Conservation (phyloP, 2,888 invertebrate species). For the Chirona hameri region DNA sequence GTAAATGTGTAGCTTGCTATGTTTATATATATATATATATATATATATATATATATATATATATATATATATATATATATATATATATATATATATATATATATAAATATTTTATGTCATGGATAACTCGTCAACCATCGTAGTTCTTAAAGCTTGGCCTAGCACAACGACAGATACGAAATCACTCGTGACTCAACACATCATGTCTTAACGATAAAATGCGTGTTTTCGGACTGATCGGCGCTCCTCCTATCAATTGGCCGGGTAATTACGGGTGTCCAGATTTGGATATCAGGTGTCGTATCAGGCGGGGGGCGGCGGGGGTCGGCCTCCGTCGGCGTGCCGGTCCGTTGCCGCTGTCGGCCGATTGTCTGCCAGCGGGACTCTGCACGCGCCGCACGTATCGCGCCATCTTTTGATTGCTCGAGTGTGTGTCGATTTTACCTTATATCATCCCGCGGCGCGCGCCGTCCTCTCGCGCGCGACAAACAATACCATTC, state of each 20-base stretch:
- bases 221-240: not conserved
- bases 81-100: conserved; percentile 3
- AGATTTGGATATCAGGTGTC: not conserved
- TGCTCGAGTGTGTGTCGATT: conserved; percentile 4
- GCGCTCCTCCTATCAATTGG: not conserved
- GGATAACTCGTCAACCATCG: no score
- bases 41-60: not conserved
- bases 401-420: conserved; percentile 23
- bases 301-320: not conserved
- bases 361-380: not conserved
- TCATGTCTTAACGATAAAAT: conserved; percentile 4
- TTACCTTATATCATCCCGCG: not conserved
- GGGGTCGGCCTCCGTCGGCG: not conserved
- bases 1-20: no score
- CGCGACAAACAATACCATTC: conserved; percentile 12
- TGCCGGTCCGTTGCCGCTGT: not conserved
- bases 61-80: not conserved
- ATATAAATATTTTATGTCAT: not conserved
- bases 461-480: not conserved
- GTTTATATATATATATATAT: not conserved
- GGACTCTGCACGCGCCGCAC: not conserved
- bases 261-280: not conserved
- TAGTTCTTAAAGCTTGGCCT: no score
- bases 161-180: no score
- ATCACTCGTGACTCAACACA: no score